Evolutionary conservation across 2,888 invertebrate species (phyloP), one percentile per base, ranked within the genome.

Genomic region (Tiliacea aurago): DNA sequence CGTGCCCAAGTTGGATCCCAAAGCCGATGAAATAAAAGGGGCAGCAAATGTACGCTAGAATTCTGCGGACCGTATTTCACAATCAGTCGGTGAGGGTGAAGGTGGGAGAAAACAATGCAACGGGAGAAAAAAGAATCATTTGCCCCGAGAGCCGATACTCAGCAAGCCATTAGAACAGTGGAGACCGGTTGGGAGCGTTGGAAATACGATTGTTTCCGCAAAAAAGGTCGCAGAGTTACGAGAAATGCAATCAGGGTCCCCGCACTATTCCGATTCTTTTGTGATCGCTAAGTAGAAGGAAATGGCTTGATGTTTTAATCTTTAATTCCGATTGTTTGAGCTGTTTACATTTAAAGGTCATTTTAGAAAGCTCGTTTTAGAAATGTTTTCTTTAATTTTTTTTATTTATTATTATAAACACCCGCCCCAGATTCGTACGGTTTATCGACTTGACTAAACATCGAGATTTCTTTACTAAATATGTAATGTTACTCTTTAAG

Each of bases 111-210:
- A 62, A 83, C 71, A 83, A 75, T 75, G 67, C 51, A 73, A 78
- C 55, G 56, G 20, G 49, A 70, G 51, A 74, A 78, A 82, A 73
- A 75, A 71, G 6, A 81, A 72, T 70, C 11, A 81, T 76, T 81
- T 81, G 58, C 62, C 55, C 49, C 49, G 65, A 71, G 68, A 67
- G 62, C 70, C 70, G 81, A 76, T 81, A 78, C 78, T 84, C 84
- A 86, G 81, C 80, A 80, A 80, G 86, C 65, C 81, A 73, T 78
- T 81, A 84, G 76, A 76, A 81, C 76, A 78, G 76, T 80, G 74
- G 47, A 68, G 70, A 80, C 84, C 70, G 66, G 68, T 74, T 47
- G 71, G 69, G 41, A 64, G 70, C 72, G 49, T 72, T 72, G 55
- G 70, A 77, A 76, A 78, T 68, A 68, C 65, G 64, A 82, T 79